Conservation (phyloP, 1,140 invertebrate species). For the Eubasilissa regina region DNA sequence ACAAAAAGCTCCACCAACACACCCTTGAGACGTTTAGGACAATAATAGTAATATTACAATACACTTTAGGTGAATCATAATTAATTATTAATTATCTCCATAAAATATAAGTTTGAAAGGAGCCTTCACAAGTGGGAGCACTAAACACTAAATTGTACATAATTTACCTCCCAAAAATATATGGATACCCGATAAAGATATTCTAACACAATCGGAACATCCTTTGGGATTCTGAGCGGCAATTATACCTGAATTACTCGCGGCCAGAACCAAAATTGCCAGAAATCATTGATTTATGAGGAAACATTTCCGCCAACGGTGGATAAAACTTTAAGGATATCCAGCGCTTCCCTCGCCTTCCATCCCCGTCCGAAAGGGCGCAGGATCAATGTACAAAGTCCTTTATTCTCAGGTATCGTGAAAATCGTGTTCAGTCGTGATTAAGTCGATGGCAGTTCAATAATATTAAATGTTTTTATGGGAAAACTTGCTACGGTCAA, state of each 20-base stretch:
- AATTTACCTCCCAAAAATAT: slow-evolving; percentile 11
- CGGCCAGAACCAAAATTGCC: slow-evolving; percentile 41
- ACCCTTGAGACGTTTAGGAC: no score
- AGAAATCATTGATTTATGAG: slow-evolving; percentile 51
- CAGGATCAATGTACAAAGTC: slow-evolving; percentile 29
- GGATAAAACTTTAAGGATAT: slow-evolving; percentile 50
- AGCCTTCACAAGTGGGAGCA: slow-evolving; percentile 1
- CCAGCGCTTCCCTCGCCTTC: slow-evolving; percentile 20
- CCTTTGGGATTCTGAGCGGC: slow-evolving; percentile 30
- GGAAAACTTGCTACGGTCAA: no score
- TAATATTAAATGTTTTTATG: neutral
- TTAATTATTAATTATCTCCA: no score
- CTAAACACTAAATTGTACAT: slow-evolving; percentile 3
- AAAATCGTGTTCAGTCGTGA: neutral
- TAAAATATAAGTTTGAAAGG: neutral
- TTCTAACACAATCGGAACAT: slow-evolving; percentile 16
- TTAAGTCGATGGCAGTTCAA: slow-evolving; percentile 17
- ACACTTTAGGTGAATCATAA: no score
- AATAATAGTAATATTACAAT: no score
- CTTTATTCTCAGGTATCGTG: slow-evolving; percentile 29
- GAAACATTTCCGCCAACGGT: slow-evolving; percentile 47
- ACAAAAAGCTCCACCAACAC: no score
- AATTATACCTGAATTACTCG: slow-evolving; percentile 43
- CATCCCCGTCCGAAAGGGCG: slow-evolving; percentile 4
- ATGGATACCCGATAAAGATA: slow-evolving; percentile 19